phyloP scores from a whole-genome alignment of 2,797 vertebrate genomes.

The Orestias chungarensis region DNA sequence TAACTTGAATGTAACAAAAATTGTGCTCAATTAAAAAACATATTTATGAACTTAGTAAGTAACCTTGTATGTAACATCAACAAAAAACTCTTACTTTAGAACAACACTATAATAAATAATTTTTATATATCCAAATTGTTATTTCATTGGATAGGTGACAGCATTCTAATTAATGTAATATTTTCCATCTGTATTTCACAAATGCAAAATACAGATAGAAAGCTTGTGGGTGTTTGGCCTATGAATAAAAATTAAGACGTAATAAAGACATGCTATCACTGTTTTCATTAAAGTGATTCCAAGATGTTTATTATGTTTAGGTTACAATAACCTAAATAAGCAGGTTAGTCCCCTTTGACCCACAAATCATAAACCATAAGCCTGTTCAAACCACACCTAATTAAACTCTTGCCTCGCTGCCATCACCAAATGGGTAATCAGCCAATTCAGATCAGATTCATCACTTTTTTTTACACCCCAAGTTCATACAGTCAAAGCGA shows the following conservation, averaged over 20 bases:
- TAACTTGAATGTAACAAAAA: too few species aligned
- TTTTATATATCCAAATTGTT: not conserved
- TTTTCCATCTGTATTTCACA: not conserved
- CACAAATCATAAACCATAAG: slow-evolving; percentile 46
- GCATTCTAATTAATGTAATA: not conserved
- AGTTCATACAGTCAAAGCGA: slow-evolving; percentile 65
- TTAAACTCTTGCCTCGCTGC: slow-evolving; percentile 50
- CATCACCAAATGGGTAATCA: slow-evolving; percentile 45
- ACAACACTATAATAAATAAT: not conserved
- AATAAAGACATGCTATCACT: not conserved
- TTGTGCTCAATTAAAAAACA: too few species aligned
- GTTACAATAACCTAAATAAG: slow-evolving; percentile 10
- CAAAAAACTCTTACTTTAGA: not conserved
- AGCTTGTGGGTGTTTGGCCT: not conserved
- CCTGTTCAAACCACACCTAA: slow-evolving; percentile 30
- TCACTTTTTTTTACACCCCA: slow-evolving; percentile 61
- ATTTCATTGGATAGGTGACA: not conserved
- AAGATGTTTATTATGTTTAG: not conserved
- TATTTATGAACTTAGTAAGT: too few species aligned
- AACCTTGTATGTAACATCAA: not conserved
- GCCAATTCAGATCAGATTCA: slow-evolving; percentile 69
- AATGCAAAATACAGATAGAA: not conserved
- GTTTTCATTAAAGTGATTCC: not conserved
- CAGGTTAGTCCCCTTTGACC: slow-evolving; percentile 21
- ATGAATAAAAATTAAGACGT: not conserved